Evolutionary conservation across 2,797 vertebrate genomes (phyloP), one percentile per base, ranked within the genome.

Genomic region (Manis javanica): DNA sequence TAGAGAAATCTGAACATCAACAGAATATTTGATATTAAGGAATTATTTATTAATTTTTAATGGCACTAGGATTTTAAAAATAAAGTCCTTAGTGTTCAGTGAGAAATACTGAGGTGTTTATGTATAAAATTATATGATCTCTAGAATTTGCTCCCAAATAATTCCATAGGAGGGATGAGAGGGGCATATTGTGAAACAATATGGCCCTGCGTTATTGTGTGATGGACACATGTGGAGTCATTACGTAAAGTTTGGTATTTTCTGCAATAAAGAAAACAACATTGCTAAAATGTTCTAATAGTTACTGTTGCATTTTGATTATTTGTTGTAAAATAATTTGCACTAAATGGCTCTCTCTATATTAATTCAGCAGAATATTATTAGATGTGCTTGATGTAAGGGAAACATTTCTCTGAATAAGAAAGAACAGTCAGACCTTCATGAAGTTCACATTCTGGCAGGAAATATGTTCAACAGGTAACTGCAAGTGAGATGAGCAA

Each of bases 61-160:
- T 19, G 10, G 9, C 31, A 74, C 34, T 55, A 26, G 68, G 64
- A 46, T 64, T 87, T 51, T 46, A 21, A 46, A 46, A 46, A 46
- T 31, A 37, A 34, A 83, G 64, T 51, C 71, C 61, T 74, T 87
- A 82, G 14, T 39, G 64, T 55, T 69, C 81, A 53, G 24, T 75
- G 57, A 78, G 51, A 77, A 87, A 59, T 82, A 72, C n/a, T 61
- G 3, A 92, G 29, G 10, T 66, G 61, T 59, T 59, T 66, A 64
- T 19, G 23, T 71, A 42, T 37, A 64, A 74, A 79, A 78, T 92
- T 61, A 86, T n/a, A 68, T 61, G 18, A 39, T 29, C 34, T 72
- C 57, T 81, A 61, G n/a, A 18, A 57, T 71, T 71, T 81, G 51
- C 51, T 75, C 86, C 61, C 72, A 92, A 77, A 93, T 83, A 63